These are phyloP conservation scores for Cerastis rubricosa DNA, from an alignment of 2,888 invertebrate species.

Conservation along the genomic window DNA sequence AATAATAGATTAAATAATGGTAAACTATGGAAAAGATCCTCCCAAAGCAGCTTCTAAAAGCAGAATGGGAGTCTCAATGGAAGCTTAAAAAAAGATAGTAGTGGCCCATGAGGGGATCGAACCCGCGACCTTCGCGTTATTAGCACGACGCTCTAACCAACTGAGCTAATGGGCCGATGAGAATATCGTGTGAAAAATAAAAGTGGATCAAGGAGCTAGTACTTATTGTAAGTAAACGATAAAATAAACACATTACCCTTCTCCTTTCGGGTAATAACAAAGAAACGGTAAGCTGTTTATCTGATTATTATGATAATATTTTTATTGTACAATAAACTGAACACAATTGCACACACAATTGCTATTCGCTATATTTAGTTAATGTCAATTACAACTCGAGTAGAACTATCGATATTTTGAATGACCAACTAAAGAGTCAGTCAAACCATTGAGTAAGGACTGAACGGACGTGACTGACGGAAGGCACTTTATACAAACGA, in stretches of 20 bases:
- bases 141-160: slow-evolving; percentile 61
- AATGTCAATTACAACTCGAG: slow-evolving; percentile 5
- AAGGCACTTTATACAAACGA: too few relatives aligned
- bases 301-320: slow-evolving; percentile 31
- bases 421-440: background rate
- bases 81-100: background rate
- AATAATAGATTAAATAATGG: background rate
- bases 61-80: background rate
- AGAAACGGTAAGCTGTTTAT: slow-evolving; percentile 34
- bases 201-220: slow-evolving; percentile 41
- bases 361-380: background rate
- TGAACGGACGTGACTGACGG: too few relatives aligned
- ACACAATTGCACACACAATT: slow-evolving; percentile 5
- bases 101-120: slow-evolving; percentile 62
- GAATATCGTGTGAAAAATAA: slow-evolving; percentile 15
- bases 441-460: too few relatives aligned
- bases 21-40: background rate
- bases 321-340: slow-evolving; percentile 32
- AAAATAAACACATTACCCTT: slow-evolving; percentile 7
- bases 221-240: slow-evolving; percentile 6
- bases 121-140: slow-evolving; percentile 61
- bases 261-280: background rate
- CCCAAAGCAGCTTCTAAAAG: background rate
- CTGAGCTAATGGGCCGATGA: slow-evolving; percentile 40
- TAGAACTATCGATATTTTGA: background rate